These are phyloP conservation scores for Shargacucullia verbasci DNA, from an alignment of 2,888 invertebrate genomes.

Conservation along the genomic window DNA sequence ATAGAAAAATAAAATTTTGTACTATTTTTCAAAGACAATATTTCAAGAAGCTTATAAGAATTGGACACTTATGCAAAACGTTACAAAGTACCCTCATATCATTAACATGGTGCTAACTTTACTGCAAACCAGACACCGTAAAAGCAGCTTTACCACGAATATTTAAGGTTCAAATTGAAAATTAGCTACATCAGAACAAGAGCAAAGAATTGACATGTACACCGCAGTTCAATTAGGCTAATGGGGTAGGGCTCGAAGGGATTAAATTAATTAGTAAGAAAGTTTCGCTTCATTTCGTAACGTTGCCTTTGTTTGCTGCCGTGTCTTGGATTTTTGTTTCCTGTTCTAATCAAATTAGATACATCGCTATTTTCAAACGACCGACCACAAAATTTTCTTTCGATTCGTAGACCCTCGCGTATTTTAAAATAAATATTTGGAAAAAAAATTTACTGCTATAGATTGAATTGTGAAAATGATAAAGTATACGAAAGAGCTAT, in stretches of 20 bases:
- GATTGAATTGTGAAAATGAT: too few relatives aligned
- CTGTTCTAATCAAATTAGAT: constrained; percentile 60
- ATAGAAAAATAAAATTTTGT: too few relatives aligned
- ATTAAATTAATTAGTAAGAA: constrained; percentile 89
- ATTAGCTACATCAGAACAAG: constrained; percentile 44
- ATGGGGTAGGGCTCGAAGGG: constrained; percentile 87
- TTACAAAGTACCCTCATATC: constrained; percentile 82
- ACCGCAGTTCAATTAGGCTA: constrained; percentile 89
- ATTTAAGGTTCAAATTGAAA: constrained; percentile 57
- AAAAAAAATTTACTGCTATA: too few relatives aligned
- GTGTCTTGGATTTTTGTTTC: constrained; percentile 76
- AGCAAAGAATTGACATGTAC: constrained; percentile 88
- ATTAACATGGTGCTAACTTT: constrained; percentile 75
- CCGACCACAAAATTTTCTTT: not conserved
- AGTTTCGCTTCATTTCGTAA: constrained; percentile 83
- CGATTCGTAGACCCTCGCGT: too few relatives aligned
- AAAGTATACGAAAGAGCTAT: too few relatives aligned
- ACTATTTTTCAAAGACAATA: constrained; percentile 25
- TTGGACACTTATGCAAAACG: constrained; percentile 82
- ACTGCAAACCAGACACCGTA: constrained; percentile 19
- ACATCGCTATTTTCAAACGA: constrained; percentile 23
- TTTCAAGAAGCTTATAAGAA: constrained; percentile 61
- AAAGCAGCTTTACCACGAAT: constrained; percentile 39
- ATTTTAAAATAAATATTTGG: too few relatives aligned
- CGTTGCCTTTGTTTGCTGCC: constrained; percentile 82